phyloP scores from a whole-genome alignment of 2,888 invertebrate species.

The Drosophila recens region DNA sequence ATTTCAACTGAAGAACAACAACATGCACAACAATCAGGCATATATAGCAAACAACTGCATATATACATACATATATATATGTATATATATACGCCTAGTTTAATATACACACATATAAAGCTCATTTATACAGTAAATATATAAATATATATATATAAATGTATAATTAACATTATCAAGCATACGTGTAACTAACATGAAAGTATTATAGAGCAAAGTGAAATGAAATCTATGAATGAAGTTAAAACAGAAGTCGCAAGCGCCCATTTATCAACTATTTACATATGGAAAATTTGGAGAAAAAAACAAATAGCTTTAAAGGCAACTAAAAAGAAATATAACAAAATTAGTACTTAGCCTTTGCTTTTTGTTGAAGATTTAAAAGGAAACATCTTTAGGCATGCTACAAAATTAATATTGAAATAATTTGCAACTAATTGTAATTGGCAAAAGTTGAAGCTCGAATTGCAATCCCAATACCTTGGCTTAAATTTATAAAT shows the following conservation, averaged over 20 bases:
- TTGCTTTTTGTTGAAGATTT: constrained; percentile 48
- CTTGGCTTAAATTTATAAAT: constrained; percentile 54
- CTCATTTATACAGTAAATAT: constrained; percentile 52
- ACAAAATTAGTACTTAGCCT: constrained; percentile 59
- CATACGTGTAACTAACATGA: constrained; percentile 78
- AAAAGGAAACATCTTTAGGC: constrained; percentile 40
- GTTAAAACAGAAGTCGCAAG: constrained; percentile 70
- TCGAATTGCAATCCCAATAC: constrained; percentile 59
- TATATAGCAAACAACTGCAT: constrained; percentile 72
- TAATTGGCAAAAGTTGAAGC: constrained; percentile 63
- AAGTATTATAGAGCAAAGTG: constrained; percentile 70
- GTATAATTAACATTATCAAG: constrained; percentile 74
- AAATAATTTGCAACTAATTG: constrained; percentile 51
- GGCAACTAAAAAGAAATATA: constrained; percentile 44
- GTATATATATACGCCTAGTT: constrained; percentile 59
- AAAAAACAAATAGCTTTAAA: constrained; percentile 74
- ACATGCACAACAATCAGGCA: constrained; percentile 81
- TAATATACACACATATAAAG: constrained; percentile 65
- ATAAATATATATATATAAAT: constrained; percentile 56
- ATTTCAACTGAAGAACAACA: constrained; percentile 66
- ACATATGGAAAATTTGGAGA: constrained; percentile 62
- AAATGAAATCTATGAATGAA: constrained; percentile 42
- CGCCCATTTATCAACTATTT: constrained; percentile 76
- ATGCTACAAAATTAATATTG: constrained; percentile 50
- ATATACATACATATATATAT: constrained; percentile 61